Percentiles rank a stretch among this genome's conserved stretches.
These are phyloP conservation scores for Argya squamiceps DNA, from an alignment of 2,797 vertebrate species.

Conservation along the genomic window DNA sequence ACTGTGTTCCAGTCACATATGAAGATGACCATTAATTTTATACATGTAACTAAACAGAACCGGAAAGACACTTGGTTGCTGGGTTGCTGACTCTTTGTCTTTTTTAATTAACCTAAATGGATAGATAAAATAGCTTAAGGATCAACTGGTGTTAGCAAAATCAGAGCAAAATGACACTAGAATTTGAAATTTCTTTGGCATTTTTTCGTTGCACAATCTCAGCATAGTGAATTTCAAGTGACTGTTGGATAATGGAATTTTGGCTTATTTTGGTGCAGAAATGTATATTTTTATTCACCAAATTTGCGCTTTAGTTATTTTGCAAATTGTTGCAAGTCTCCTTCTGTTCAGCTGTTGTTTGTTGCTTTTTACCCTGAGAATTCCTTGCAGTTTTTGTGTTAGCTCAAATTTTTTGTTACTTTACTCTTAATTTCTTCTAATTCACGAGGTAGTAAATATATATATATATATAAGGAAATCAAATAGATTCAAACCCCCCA, in stretches of 20 bases:
- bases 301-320: background rate
- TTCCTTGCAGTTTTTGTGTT: background rate
- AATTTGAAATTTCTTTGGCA: background rate
- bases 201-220: background rate
- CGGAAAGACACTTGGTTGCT: background rate
- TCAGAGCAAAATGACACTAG: background rate
- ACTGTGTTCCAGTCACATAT: background rate
- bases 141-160: background rate
- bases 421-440: background rate
- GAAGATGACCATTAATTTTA: background rate
- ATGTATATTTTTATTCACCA: background rate
- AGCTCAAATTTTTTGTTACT: background rate
- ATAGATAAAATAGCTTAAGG: background rate
- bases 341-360: background rate
- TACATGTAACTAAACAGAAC: background rate
- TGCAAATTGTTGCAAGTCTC: background rate
- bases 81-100: background rate
- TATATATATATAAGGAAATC: background rate
- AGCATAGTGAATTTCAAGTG: background rate
- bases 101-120: background rate
- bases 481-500: fast-evolving
- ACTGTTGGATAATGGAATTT: background rate
- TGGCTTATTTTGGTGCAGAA: background rate
- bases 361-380: background rate
- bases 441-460: background rate